Evolutionary conservation across 2,888 invertebrate species (phyloP).

Genomic region (Cataglyphis livida): DNA sequence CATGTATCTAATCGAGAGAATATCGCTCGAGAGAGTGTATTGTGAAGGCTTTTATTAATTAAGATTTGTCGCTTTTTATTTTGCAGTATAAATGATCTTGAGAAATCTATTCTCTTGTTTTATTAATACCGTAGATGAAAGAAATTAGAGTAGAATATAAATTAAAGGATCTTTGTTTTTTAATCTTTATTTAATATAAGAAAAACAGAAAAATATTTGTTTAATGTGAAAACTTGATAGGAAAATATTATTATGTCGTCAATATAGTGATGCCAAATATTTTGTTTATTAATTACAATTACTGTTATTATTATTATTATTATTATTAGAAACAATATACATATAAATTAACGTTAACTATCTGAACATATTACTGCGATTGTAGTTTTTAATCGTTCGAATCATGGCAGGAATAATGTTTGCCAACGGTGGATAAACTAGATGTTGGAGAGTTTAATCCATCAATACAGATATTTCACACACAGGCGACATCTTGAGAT

Average conservation of each 20-base stretch:
- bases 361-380: background rate
- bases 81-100: background rate
- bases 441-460: background rate
- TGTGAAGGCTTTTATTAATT: background rate
- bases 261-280: background rate
- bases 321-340: background rate
- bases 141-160: background rate
- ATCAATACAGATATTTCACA: background rate
- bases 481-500: background rate
- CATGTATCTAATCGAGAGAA: slow-evolving; percentile 23
- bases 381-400: background rate
- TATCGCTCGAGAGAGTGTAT: slow-evolving; percentile 6
- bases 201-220: background rate
- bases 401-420: background rate
- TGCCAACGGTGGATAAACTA: slow-evolving; percentile 52
- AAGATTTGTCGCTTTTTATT: background rate
- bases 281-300: background rate
- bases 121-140: background rate
- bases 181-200: background rate
- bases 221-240: background rate
- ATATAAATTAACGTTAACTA: background rate
- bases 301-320: background rate
- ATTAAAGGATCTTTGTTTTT: background rate
- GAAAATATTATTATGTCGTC: background rate
- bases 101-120: background rate